Base-by-base conservation (phyloP, 2,797 vertebrate species). In the Setipinna tenuifilis region DNA sequence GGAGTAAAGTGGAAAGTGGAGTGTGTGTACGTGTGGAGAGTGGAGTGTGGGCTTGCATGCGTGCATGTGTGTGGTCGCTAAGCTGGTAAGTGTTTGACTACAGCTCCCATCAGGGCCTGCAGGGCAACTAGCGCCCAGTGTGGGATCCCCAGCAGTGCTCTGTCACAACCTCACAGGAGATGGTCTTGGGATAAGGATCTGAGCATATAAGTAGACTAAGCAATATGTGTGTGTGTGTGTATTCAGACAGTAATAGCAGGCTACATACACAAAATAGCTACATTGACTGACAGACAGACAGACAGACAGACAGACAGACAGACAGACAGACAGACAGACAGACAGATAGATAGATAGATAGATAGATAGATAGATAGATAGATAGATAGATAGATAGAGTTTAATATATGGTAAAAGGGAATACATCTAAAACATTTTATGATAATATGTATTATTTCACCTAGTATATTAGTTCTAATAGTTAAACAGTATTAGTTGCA, bases 191-290 rank as follows among this genome's bases (percentile, higher is more conserved):
- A n/a, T n/a, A 28, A 23, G 0, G 62, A 28, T 62, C 61, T 62
- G 2, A 62, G n/a, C 23, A 54, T 54, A 16, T 54, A 10, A 16
- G 10, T 54, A 54, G 35, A 5, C 35, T 41, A 41, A 41, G 35
- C 35, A 41, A 0, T 7, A n/a, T 83, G 85, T 78, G 61, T 83
- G 85, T 78, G 82, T 61, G 83, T 83, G 85, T 90, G 92, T 88
- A 83, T 82, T 41, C 35, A 41, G 35, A 41, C 35, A 41, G 35
- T 41, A 41, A 41, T 41, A 41, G 35, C 35, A 41, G n/a, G n/a
- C n/a, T n/a, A n/a, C n/a, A n/a, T n/a, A n/a, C n/a, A n/a, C n/a
- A n/a, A n/a, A n/a, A n/a, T 41, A 41, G 35, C 2, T 41, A 41
- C 2, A 41, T 41, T 2, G 35, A 41, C 2, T 2, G 35, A 41